Evolutionary conservation across 30 jellyfish, hydroid and myxozoan genomes (phyloP), one percentile per base, ranked within the genome.

Genomic region (Aurelia sp.): DNA sequence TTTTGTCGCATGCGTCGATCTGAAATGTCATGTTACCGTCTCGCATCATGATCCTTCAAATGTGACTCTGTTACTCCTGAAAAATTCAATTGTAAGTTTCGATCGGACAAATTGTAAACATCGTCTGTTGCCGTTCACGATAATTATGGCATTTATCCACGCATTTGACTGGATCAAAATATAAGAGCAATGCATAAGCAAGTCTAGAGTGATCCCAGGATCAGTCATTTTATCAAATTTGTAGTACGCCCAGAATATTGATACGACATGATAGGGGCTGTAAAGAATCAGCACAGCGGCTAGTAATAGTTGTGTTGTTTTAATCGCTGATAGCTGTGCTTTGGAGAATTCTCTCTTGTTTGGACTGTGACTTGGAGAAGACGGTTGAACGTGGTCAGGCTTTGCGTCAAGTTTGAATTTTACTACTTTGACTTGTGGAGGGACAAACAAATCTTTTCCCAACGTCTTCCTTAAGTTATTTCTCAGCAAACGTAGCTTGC

Each of bases 111-210:
- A 44, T 44, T 9, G 55, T 8, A 44, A 44, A 44, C 55, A 44
- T 44, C 55, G 55, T 16, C 55, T 44, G 15, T 44, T 44, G 13
- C 55, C 55, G 55, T 44, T 5, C 9, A 44, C 55, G 55, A 44
- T 44, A 44, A 44, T 44, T 53, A 76, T 12, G 50, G 87, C 87
- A 38, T 61, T 76, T 52, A 76, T 52, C 87, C 87, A 76, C 41
- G 87, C 40, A 63, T 76, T 76, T 0, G 87, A 76, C 27, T 58
- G 41, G 48, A 76, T 19, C 44, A 76, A 18, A 33, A 76, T 12
- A 5, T n/a, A 74, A 8, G 87, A 11, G 67, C 66, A 31, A 20
- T 59, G 20, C 47, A 76, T 63, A 16, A 19, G 67, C 22, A 27
- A 53, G 27, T 33, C 41, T 13, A 76, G 21, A 24, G 47, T 61